These are phyloP conservation scores for Leiothrix lutea DNA, from an alignment of 2,113 vertebrate species.

Conservation along the genomic window DNA sequence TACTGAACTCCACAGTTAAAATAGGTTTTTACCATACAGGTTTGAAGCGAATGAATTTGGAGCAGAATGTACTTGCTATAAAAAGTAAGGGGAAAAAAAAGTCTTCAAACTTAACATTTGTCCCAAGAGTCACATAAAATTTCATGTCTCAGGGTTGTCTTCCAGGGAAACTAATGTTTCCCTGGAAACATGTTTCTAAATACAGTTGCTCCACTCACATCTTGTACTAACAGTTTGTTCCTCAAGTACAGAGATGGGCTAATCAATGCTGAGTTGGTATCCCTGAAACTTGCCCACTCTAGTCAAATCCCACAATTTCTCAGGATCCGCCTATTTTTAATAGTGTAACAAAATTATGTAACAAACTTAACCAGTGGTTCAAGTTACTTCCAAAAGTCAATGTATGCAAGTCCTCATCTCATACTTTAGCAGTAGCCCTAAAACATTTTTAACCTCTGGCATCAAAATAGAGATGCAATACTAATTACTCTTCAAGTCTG, in stretches of 20 bases:
- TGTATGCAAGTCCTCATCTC: not conserved
- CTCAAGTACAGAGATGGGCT: slow-evolving; percentile 46
- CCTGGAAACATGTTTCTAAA: slow-evolving; percentile 42
- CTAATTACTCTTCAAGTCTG: not conserved
- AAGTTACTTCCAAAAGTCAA: not conserved
- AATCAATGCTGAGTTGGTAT: not conserved
- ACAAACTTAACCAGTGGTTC: not conserved
- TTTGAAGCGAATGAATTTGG: slow-evolving; percentile 1
- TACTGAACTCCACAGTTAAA: slow-evolving; percentile 7
- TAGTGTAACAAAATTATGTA: not conserved
- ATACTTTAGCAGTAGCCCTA: not conserved
- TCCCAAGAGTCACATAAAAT: slow-evolving; percentile 25
- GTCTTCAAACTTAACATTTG: slow-evolving; percentile 1
- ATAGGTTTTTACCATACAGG: slow-evolving; percentile 9
- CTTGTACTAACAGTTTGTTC: slow-evolving; percentile 52
- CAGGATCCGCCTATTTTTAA: slow-evolving; percentile 11
- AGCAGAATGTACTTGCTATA: slow-evolving; percentile 61
- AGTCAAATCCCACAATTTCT: not conserved
- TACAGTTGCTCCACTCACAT: not conserved
- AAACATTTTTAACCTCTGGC: not conserved
- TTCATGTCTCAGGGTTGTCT: slow-evolving; percentile 9
- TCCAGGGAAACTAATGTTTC: slow-evolving; percentile 47
- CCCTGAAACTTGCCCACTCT: not conserved
- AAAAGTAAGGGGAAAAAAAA: not conserved
- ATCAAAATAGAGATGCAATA: not conserved